Base-by-base conservation (phyloP, 2,113 vertebrate genomes). In the Nibea albiflora region DNA sequence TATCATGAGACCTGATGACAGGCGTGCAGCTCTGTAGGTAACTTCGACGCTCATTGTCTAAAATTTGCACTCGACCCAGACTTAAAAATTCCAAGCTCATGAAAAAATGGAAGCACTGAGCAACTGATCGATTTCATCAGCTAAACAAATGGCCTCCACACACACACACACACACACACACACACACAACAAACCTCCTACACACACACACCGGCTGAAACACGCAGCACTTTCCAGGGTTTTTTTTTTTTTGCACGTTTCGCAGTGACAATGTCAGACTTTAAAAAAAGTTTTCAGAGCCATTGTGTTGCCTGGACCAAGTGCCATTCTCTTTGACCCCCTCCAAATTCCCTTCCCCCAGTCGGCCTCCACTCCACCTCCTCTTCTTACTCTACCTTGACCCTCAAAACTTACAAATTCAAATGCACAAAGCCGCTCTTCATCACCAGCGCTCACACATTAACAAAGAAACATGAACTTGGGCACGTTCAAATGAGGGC, bases 341-440 rank as follows among this genome's bases (percentile, higher is more conserved):
- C 82, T 84, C 54, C 44, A 24, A 8, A 83, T 62, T 79, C 88
- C 85, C 84, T 70, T 78, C 89, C 90, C 87, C 92, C 85, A 73
- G n/a, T 60, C 49, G 31, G 77, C 85, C 83, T 67, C 80, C 66
- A 60, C 76, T 78, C n/a, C 72, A 84, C 31, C 84, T 72, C 77
- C 65, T 9, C 42, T 49, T 60, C 76, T 86, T 76, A 15, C 58
- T 82, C 78, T 90, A 93, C 92, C 92, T 76, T 93, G 87, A 88
- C 90, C 92, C 89, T 88, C 58, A 80, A 72, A 85, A 85, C 90
- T 92, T 94, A 92, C 94, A 93, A 95, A 96, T 95, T 94, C 92
- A 94, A 80, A 87, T 90, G 91, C 95, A 96, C 95, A 96, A 97
- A 97, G 95, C 95, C 91, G 35, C 26, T 75, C 92, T 92, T 39